Base-by-base conservation (phyloP, 2,797 vertebrate species). In the Acestrorhynchus altus region DNA sequence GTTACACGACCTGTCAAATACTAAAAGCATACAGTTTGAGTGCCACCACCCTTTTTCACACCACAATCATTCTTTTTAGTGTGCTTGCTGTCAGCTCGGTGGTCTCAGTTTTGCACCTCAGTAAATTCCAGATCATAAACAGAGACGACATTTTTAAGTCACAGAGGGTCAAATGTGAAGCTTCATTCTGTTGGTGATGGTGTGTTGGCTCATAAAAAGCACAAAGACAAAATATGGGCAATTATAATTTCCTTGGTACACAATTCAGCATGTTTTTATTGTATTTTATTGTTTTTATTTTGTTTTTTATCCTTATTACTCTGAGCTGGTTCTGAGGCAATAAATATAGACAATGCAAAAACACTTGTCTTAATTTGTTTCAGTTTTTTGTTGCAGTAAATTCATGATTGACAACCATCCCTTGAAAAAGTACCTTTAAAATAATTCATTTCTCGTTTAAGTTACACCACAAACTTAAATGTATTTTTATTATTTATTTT, bases 281-380 rank as follows among this genome's bases (percentile, higher is more conserved):
- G n/a, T n/a, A n/a, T n/a, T n/a, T n/a, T 31, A 8, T 60, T n/a
- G 1, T 39, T 63, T 40, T 40, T 10, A 4, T 35, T 39, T 63
- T 10, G n/a, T 11, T n/a, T 24, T 44, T 10, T 13, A 11, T 24
- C 1, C 42, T 39, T 10, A 18, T 4, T 20, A 35, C 31, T 35
- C 31, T 52, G 6, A 76, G 66, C 31, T 31, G 54, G 63, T 68
- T 16, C 39, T 77, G 13, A 68, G 44, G 79, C 70, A 81, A 81
- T 81, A 81, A 81, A 81, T 63, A 46, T 31, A 28, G 72, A 47
- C 65, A 59, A 35, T 35, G 31, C 31, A 56, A 77, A 63, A 56
- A 73, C 42, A 56, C 51, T 44, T n/a, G 13, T 61, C 72, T 52
- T 24, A 51, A 49, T 65, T 15, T 65, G 4, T 77, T 2, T 26